phyloP scores from a whole-genome alignment of 2,888 invertebrate genomes.

The Spilarctia lutea region DNA sequence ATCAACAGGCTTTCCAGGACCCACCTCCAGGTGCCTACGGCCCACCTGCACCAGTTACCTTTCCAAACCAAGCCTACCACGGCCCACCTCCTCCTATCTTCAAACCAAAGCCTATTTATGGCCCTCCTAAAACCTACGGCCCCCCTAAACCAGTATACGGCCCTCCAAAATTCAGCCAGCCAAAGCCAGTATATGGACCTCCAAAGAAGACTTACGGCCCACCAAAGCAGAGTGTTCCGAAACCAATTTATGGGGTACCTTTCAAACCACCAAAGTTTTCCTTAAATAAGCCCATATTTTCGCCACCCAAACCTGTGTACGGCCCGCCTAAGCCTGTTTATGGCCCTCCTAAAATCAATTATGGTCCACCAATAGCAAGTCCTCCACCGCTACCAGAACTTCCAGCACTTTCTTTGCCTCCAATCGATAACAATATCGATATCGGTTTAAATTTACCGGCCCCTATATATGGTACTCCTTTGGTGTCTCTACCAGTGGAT shows the following conservation, averaged over 20 bases:
- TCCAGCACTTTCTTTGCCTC: conserved; percentile 25
- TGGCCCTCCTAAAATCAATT: conserved; percentile 41
- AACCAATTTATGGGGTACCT: conserved; percentile 70
- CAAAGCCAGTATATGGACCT: conserved; percentile 76
- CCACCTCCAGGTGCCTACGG: conserved; percentile 80
- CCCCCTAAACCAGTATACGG: conserved; percentile 71
- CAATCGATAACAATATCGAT: conserved; percentile 57
- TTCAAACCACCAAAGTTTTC: conserved; percentile 69
- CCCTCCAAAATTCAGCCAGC: conserved; percentile 71
- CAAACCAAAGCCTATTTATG: conserved; percentile 70
- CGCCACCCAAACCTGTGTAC: conserved; percentile 36
- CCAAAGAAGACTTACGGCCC: conserved; percentile 68
- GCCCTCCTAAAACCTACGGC: conserved; percentile 62
- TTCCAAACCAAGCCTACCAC: conserved; percentile 76
- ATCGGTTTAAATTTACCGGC: conserved; percentile 74
- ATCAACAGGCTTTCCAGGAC: conserved; percentile 69
- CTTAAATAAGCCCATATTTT: conserved; percentile 60
- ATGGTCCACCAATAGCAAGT: conserved; percentile 28
- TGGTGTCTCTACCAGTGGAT: conserved; percentile 66
- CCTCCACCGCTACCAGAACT: conserved; percentile 36
- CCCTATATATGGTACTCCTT: conserved; percentile 78
- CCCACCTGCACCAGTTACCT: conserved; percentile 80
- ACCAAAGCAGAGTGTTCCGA: conserved; percentile 65
- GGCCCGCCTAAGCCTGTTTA: conserved; percentile 43
- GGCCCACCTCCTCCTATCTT: conserved; percentile 83